Evolutionary conservation across 2,888 invertebrate species (phyloP), one percentile per base, ranked within the genome.

Genomic region (Sylvicola fuscatus): DNA sequence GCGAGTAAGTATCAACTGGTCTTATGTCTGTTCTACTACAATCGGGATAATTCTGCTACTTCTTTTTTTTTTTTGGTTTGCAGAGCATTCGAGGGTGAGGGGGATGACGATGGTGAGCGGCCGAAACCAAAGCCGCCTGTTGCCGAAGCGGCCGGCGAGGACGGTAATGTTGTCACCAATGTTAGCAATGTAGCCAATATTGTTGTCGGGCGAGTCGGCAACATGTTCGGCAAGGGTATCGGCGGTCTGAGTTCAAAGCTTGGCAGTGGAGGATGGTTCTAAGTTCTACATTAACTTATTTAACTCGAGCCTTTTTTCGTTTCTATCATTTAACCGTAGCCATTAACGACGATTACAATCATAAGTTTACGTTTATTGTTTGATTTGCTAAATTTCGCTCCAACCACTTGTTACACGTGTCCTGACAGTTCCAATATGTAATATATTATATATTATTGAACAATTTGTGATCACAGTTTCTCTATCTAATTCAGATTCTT

Each of bases 191-290:
- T 82, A 15, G 78, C 82, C 28, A 79, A 80, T 43, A 80, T 83
- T 50, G 81, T 86, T 43, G 84, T 83, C 43, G 87, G 86, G 37
- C 68, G 82, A 61, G 77, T 89, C 49, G 84, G 86, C 47, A 84
- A 82, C 61, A 78, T 87, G 57, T 78, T 87, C 49, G 87, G 87
- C 36, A 83, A 86, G 54, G 82, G 87, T 45, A 77, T 89, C 49
- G 87, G 87, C 44, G 86, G 87, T 52, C 68, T 89, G 50, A 81
- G 86, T 51, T 81, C 82, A 48, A 86, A 86, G 62, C 69, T 87
- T 44, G 84, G 86, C 43, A 80, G 82, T 45, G 78, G 82, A 38
- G 80, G 80, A 58, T 83, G 83, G 83, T 83, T 84, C 66, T 83
- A 74, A 65, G 38, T 33, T 32, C 8, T 28, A 5, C 27, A 27